phyloP scores from a whole-genome alignment of 2,888 invertebrate species.

The Lepidochrysops patricia region DNA sequence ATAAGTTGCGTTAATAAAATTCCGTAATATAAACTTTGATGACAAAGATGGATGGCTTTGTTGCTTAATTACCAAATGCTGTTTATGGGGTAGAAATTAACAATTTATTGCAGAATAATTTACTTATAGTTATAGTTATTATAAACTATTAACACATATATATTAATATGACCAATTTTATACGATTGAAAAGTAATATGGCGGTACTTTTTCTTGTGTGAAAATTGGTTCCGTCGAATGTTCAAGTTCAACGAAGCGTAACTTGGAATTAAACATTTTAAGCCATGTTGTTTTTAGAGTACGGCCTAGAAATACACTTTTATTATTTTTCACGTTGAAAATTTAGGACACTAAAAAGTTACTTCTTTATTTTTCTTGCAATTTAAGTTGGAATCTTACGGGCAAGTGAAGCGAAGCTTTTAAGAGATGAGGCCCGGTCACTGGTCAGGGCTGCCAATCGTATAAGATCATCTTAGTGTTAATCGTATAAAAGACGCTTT shows the following conservation, averaged over 20 bases:
- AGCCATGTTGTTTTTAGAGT: not conserved
- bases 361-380: not conserved
- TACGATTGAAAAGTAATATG: too few species aligned
- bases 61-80: not conserved
- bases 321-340: not conserved
- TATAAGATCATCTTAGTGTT: not conserved
- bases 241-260: too few species aligned
- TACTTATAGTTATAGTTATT: too few species aligned
- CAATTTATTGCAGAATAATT: too few species aligned
- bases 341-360: not conserved
- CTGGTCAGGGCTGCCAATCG: not conserved
- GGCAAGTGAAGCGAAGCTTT: conserved; percentile 23
- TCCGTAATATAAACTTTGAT: not conserved
- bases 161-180: too few species aligned
- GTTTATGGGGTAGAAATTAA: not conserved
- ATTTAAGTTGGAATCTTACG: not conserved
- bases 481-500: not conserved
- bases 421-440: conserved; percentile 24
- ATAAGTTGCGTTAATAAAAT: conserved; percentile 1
- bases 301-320: not conserved
- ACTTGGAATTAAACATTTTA: not conserved
- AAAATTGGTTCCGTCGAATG: too few species aligned
- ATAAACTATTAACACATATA: too few species aligned
- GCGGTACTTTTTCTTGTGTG: too few species aligned
- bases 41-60: not conserved